Conservation (phyloP, 1,140 invertebrate species). For the Pseudomyrmex concolor region DNA sequence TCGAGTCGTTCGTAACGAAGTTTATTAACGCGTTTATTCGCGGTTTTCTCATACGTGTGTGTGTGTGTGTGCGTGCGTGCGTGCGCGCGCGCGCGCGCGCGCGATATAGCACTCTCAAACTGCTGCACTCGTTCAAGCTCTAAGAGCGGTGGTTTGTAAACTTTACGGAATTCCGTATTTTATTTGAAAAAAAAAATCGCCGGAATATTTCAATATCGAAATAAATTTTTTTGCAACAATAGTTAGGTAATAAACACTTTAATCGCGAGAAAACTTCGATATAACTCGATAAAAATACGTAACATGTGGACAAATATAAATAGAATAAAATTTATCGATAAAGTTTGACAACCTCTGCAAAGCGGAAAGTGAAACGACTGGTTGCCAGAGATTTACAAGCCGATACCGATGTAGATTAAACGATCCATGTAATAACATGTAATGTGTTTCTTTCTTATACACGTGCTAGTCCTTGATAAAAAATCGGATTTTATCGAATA, state of each 20-base stretch:
- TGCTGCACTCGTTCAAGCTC: background rate
- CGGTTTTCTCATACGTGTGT: conserved; percentile 12
- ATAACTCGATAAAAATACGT: no score
- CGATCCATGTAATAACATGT: conserved; percentile 39
- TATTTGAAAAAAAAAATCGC: conserved; percentile 14
- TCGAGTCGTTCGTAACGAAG: conserved; percentile 42
- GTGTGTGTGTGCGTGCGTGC: no score
- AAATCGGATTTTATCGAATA: conserved; percentile 2
- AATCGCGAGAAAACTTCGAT: no score
- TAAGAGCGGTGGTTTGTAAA: conserved; percentile 1
- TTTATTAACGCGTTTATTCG: conserved; percentile 51
- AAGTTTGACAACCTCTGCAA: conserved; percentile 29
- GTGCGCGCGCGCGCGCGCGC: no score
- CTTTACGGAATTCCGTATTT: conserved; percentile 5
- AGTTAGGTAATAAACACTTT: background rate
- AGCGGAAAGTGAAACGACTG: conserved; percentile 34
- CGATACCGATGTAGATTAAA: conserved; percentile 43
- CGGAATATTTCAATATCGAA: background rate
- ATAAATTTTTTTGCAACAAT: background rate
- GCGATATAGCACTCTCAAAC: conserved; percentile 38
- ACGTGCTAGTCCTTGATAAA: conserved; percentile 5
- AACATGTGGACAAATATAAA: no score
- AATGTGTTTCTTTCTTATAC: conserved; percentile 24
- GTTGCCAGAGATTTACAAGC: conserved; percentile 28
- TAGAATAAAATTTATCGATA: background rate